Conservation (phyloP, 1,140 invertebrate genomes). For the Cotesia glomerata region DNA sequence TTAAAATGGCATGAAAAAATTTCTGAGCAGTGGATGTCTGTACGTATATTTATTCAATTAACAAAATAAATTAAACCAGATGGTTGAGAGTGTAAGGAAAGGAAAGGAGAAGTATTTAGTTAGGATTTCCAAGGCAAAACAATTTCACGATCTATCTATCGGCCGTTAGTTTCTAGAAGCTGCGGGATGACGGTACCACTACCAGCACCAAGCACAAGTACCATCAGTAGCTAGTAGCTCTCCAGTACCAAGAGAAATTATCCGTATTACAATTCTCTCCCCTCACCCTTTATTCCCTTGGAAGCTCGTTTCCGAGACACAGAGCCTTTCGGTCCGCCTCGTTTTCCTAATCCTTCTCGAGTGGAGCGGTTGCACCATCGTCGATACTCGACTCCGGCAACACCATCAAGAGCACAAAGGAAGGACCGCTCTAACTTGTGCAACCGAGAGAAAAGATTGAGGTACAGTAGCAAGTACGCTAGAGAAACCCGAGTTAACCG, state of each 20-base stretch:
- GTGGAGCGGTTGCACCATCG: conserved; percentile 29
- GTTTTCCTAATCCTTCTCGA: conserved; percentile 35
- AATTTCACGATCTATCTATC: conserved; percentile 24
- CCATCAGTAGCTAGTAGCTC: not conserved
- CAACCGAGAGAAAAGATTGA: not conserved
- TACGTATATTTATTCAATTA: too few species aligned
- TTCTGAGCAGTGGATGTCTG: too few species aligned
- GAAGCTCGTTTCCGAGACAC: not conserved
- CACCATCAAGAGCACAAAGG: not conserved
- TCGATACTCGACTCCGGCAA: conserved; percentile 8
- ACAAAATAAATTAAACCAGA: too few species aligned
- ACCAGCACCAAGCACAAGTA: not conserved
- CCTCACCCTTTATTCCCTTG: conserved; percentile 3
- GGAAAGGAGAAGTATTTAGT: not conserved
- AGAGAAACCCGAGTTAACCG: too few species aligned
- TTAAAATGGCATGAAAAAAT: too few species aligned
- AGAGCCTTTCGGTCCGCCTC: conserved; percentile 24
- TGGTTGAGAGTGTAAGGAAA: too few species aligned
- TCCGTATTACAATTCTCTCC: conserved; percentile 16
- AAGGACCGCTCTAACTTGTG: not conserved
- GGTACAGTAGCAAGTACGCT: too few species aligned
- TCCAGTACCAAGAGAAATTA: conserved; percentile 31
- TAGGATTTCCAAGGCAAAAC: conserved; percentile 7
- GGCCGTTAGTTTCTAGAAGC: conserved; percentile 14
- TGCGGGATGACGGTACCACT: not conserved